A percentile compares a stretch with the other conserved stretches of the same genome.
Evolutionary conservation across 1,140 invertebrate species (phyloP).

Genomic region (Trichogramma pretiosum): DNA sequence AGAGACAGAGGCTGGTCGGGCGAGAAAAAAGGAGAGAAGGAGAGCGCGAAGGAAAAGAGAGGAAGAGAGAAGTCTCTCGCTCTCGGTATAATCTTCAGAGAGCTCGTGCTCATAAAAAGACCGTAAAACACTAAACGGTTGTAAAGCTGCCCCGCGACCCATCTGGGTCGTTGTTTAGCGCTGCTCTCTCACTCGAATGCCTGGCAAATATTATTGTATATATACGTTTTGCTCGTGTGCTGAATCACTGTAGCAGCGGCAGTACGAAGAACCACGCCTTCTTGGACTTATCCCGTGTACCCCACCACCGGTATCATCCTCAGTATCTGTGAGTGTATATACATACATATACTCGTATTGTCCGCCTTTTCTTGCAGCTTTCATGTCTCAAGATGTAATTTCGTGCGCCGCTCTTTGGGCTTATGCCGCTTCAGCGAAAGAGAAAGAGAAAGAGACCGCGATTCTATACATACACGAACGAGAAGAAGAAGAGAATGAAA

Average conservation of each 20-base stretch:
- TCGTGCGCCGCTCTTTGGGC: neutral
- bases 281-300: neutral
- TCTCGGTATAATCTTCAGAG: neutral
- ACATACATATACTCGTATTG: slow-evolving; percentile 9
- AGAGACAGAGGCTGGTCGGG: too few species aligned
- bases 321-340: neutral
- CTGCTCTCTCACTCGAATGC: slow-evolving; percentile 30
- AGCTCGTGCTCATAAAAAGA: slow-evolving; percentile 42
- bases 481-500: too few species aligned
- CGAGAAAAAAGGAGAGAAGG: too few species aligned
- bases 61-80: too few species aligned
- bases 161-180: slow-evolving; percentile 28
- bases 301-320: neutral
- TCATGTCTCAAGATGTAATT: slow-evolving; percentile 13
- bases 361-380: slow-evolving; percentile 9
- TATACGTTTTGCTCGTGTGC: too few species aligned
- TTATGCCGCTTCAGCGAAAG: neutral
- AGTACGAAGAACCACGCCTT: slow-evolving; percentile 16
- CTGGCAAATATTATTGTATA: too few species aligned
- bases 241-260: too few species aligned
- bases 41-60: too few species aligned
- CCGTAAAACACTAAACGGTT: slow-evolving; percentile 48
- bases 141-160: slow-evolving; percentile 44
- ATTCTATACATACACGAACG: too few species aligned
- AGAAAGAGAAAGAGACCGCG: too few species aligned